These are phyloP conservation scores for Pipistrellus pygmaeus DNA, from an alignment of 2,797 vertebrate genomes.

Conservation along the genomic window DNA sequence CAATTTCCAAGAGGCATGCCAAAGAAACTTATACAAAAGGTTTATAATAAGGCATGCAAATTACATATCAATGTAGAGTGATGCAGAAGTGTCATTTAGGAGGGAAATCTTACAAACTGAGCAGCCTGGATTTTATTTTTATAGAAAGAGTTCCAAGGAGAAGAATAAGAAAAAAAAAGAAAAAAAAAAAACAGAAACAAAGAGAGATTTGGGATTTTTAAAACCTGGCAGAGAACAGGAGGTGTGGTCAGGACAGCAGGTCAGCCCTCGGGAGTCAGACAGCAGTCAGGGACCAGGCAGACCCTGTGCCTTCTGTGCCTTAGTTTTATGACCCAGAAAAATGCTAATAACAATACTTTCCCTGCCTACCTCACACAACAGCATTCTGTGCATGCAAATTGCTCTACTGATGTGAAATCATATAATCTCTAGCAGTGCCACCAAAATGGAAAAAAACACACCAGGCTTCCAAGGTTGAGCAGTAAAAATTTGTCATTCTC, in stretches of 20 bases:
- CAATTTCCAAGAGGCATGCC: slow-evolving; percentile 26
- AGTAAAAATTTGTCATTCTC: slow-evolving; percentile 55
- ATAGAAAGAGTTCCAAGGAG: background rate
- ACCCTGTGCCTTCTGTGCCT: background rate
- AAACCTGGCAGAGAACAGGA: background rate
- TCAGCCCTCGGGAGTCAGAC: background rate
- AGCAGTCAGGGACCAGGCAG: rapidly evolving
- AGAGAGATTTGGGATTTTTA: background rate
- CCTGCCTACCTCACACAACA: background rate
- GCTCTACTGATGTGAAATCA: background rate
- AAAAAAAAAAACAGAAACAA: background rate
- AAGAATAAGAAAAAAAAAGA: background rate
- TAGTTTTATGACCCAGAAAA: background rate
- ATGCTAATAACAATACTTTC: background rate
- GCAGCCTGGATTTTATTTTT: slow-evolving; percentile 25
- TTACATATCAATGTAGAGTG: background rate
- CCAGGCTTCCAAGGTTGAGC: background rate
- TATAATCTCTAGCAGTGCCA: background rate
- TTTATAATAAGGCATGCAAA: background rate
- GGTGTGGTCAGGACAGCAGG: rapidly evolving
- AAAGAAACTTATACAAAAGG: slow-evolving; percentile 6
- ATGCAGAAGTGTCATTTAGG: background rate
- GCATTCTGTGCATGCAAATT: background rate
- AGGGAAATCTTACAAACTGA: background rate
- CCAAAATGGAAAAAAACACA: background rate